phyloP scores from a whole-genome alignment of 1,140 invertebrate genomes.

The Bombus impatiens region DNA sequence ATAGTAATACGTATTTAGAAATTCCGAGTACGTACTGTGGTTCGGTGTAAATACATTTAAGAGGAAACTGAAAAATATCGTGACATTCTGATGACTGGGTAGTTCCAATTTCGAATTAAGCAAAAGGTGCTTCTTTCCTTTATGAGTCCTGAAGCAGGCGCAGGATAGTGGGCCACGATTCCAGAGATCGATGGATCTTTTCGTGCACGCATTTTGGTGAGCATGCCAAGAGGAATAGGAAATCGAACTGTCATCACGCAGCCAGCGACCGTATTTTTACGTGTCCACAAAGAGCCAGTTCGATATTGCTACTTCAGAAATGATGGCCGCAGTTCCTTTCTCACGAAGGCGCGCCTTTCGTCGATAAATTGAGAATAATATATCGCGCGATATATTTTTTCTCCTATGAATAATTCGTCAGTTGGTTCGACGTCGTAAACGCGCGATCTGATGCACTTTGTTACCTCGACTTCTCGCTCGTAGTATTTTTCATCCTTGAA shows the following conservation, averaged over 20 bases:
- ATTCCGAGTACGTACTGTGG: background rate
- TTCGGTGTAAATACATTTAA: background rate
- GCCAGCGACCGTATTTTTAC: constrained; percentile 24
- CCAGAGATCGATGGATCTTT: background rate
- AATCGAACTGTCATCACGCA: constrained; percentile 18
- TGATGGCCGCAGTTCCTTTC: background rate
- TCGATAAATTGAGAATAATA: background rate
- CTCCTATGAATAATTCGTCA: background rate
- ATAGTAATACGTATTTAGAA: background rate
- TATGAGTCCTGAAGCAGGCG: background rate
- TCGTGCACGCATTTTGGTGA: background rate
- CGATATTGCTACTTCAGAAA: constrained; percentile 1
- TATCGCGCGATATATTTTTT: background rate
- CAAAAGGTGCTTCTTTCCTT: background rate
- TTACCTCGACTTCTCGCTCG: background rate
- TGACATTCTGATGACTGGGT: too few species aligned
- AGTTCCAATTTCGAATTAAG: background rate
- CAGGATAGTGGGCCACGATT: background rate
- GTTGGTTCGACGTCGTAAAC: too few species aligned
- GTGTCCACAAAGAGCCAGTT: constrained; percentile 2
- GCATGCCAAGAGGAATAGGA: background rate
- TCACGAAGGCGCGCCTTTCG: too few species aligned
- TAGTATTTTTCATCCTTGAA: background rate
- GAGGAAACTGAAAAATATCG: background rate
- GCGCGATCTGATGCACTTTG: background rate